Evolutionary conservation across 1,140 invertebrate species (phyloP).

Genomic region (Zeugodacus cucurbitae): DNA sequence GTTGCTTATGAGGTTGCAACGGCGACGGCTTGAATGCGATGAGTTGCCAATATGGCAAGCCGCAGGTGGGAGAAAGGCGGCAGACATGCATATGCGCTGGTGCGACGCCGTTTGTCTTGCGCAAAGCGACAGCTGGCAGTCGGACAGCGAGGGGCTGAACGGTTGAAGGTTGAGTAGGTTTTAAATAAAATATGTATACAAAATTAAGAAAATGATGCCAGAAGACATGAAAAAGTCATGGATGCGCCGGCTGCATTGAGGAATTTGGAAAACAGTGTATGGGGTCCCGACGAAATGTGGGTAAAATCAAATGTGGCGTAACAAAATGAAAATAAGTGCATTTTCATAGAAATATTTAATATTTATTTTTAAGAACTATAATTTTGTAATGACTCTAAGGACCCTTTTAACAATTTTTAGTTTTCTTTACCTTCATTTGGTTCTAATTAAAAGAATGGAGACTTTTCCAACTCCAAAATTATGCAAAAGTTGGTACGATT

Average conservation of each 20-base stretch:
- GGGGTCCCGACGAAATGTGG: not conserved
- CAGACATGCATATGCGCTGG: no score
- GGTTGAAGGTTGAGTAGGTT: conserved; percentile 9
- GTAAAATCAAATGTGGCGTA: not conserved
- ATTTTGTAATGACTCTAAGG: no score
- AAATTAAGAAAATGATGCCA: not conserved
- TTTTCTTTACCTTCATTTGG: no score
- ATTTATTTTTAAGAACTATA: no score
- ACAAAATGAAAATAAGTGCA: no score
- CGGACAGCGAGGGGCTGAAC: not conserved
- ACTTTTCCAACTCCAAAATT: no score
- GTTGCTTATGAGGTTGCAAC: not conserved
- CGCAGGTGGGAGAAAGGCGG: not conserved
- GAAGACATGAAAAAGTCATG: not conserved
- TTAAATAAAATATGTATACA: not conserved
- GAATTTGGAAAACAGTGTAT: not conserved
- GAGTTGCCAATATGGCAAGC: not conserved
- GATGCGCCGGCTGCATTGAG: not conserved
- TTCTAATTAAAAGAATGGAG: no score
- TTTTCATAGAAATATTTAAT: no score
- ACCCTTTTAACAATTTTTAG: no score
- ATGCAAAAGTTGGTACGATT: no score
- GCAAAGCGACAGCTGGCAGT: no score
- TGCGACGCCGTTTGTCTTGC: no score
- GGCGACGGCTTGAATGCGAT: not conserved